Evolutionary conservation across 53 echinoderm and acorn worm genomes (phyloP), one percentile per base, ranked within the genome.

Genomic region (Stichopus horrens): DNA sequence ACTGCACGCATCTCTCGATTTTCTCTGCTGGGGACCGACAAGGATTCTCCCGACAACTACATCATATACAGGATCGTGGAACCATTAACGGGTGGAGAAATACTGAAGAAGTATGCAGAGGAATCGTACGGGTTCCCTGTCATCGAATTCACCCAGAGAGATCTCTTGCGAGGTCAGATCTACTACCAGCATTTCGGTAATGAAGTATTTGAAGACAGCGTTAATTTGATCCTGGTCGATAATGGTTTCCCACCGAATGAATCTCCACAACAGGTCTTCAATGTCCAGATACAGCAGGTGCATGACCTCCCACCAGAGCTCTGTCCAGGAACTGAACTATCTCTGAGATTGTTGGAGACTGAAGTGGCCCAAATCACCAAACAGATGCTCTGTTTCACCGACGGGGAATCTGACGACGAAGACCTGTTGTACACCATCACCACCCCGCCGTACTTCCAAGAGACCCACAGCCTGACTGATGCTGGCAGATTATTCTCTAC

Each of bases 121-220:
- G 92, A 96, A 63, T 74, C 96, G 4, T 98, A 90, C 74, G 98
- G 98, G 4, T 96, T 92, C 83, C 98, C 98, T 5, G 92, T 98
- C 77, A 87, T 94, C 18, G 95, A 98, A 84, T 98, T 98, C 86
- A 98, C 94, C 5, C 98, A 98, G 73, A 58, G 94, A 60, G 98
- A 98, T 87, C 73, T 98, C 5, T 89, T 96, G 84, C 90, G 96
- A 7, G 98, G 95, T 7, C 89, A 94, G 59, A 96, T 98, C 75
- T 98, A 94, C 86, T 98, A 98, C 88, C 96, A 94, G 90, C 98
- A 98, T 75, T 91, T 98, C 7, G 98, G 98, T 9, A 90, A 88
- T 16, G 98, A 98, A 83, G 81, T 93, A n/a, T 98, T 98, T 77
- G 75, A 88, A 14, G 98, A 98, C 88, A 87, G 89, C 7, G 91